Percentiles rank a stretch among this genome's conserved stretches.
phyloP scores from a whole-genome alignment of 2,888 invertebrate genomes.

The Myopa tessellatipennis region DNA sequence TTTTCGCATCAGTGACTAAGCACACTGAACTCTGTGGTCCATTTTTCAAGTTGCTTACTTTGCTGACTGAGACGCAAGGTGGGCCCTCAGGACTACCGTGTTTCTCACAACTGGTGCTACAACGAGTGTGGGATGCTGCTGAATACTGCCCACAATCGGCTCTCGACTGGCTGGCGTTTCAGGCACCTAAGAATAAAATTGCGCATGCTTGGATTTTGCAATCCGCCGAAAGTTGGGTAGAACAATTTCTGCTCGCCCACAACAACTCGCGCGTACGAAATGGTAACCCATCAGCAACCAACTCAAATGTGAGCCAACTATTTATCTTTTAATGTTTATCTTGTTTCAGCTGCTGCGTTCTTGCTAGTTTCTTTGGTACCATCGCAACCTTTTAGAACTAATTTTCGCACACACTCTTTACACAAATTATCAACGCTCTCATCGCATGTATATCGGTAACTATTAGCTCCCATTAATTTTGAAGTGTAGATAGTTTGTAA shows the following conservation, averaged over 20 bases:
- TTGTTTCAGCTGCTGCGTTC: slow-evolving; percentile 80
- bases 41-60: slow-evolving; percentile 90
- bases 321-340: not conserved
- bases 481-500: not conserved
- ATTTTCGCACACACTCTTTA: slow-evolving; percentile 75
- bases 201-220: slow-evolving; percentile 93
- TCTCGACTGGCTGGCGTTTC: slow-evolving; percentile 89
- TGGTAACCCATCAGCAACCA: slow-evolving; percentile 68
- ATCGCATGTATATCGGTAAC: slow-evolving; percentile 60
- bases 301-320: not conserved
- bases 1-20: slow-evolving; percentile 90
- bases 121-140: slow-evolving; percentile 89
- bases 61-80: slow-evolving; percentile 86
- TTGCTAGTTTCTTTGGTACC: slow-evolving; percentile 91
- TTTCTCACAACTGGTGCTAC: slow-evolving; percentile 89
- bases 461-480: slow-evolving; percentile 52
- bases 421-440: slow-evolving; percentile 64
- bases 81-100: slow-evolving; percentile 85
- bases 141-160: slow-evolving; percentile 93
- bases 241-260: slow-evolving; percentile 87
- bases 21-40: slow-evolving; percentile 90
- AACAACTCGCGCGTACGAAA: slow-evolving; percentile 87
- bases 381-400: slow-evolving; percentile 89
- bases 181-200: slow-evolving; percentile 87
- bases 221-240: slow-evolving; percentile 92